Conservation (phyloP, 2,113 vertebrate genomes). For the Myrmecobius fasciatus region DNA sequence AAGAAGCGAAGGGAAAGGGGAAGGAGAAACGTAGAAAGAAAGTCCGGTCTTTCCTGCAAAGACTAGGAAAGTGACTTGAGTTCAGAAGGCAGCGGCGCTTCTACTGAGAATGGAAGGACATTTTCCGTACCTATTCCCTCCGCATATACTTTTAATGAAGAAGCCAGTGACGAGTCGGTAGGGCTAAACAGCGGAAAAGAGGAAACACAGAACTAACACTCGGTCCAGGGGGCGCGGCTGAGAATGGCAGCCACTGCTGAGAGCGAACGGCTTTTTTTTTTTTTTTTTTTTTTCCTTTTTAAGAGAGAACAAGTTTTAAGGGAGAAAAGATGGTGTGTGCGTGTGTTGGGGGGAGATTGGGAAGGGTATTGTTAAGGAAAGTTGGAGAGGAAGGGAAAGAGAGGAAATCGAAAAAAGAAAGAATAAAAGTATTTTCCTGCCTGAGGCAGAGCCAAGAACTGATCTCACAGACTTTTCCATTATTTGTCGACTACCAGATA, state of each 20-base stretch:
- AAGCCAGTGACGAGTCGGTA: neutral
- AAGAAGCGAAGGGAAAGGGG: neutral
- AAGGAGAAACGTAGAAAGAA: neutral
- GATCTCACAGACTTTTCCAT: neutral
- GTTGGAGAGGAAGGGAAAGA: neutral
- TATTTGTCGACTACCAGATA: neutral
- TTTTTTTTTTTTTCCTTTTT: neutral
- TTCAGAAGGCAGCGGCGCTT: neutral
- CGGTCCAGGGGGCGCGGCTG: neutral
- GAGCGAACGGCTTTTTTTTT: neutral
- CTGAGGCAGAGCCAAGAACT: neutral
- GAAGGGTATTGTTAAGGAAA: neutral
- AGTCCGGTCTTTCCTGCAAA: neutral
- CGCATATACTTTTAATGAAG: neutral
- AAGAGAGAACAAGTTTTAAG: neutral
- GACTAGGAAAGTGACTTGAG: neutral
- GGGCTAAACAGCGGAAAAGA: neutral
- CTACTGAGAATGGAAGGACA: neutral
- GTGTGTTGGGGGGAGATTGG: neutral
- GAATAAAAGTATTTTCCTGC: neutral
- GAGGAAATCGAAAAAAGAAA: neutral
- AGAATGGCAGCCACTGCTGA: neutral
- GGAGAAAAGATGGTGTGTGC: neutral
- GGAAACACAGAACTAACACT: neutral
- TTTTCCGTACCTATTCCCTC: neutral